Base-by-base conservation (phyloP, 2,888 invertebrate genomes). In the Ectropis crepuscularia region DNA sequence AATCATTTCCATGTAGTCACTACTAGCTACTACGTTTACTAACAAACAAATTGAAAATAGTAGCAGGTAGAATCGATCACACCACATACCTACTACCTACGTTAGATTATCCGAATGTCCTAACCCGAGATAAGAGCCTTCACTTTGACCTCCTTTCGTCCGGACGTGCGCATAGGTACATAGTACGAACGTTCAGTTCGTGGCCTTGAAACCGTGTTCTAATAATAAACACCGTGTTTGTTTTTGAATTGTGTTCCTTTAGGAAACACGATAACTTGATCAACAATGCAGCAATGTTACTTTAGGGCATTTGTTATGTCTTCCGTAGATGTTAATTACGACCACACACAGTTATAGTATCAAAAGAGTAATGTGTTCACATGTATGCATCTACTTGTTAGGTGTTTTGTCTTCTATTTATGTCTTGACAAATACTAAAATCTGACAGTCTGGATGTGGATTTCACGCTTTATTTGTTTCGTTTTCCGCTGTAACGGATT, bases 71-170 rank as follows among this genome's bases (percentile, higher is more conserved):
- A 48, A 49, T 48, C 49, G 57, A 57, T 61, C 43, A 28, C 42
- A 39, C 41, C 38, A 43, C 50, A 10, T 57, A 58, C 48, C 53
- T 55, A 51, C 47, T 57, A 58, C 48, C 53, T 55, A 51, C 47
- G 58, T 54, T 37, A 57, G 63, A 65, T 72, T 65, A 79, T 76
- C 77, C 69, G 73, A 76, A 74, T 76, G 77, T 77, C 77, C 77
- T 81, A 81, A 60, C 60, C 55, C 55, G 60, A 81, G 80, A 82
- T 79, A 78, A 81, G 84, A 81, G 79, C 82, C 83, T 83, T 79
- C 77, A 78, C 78, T 81, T 78, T 85, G 88, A 88, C 88, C 88
- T 88, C 88, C 80, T 85, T 83, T 82, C 82, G 88, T 84, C 87
- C 87, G 85, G 83, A 82, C 87, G 82, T 79, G 78, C 82, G 65